Percentiles rank a stretch among this genome's conserved stretches.
These are phyloP conservation scores for Nanorana parkeri DNA, from an alignment of 2,113 vertebrate species.

Conservation along the genomic window DNA sequence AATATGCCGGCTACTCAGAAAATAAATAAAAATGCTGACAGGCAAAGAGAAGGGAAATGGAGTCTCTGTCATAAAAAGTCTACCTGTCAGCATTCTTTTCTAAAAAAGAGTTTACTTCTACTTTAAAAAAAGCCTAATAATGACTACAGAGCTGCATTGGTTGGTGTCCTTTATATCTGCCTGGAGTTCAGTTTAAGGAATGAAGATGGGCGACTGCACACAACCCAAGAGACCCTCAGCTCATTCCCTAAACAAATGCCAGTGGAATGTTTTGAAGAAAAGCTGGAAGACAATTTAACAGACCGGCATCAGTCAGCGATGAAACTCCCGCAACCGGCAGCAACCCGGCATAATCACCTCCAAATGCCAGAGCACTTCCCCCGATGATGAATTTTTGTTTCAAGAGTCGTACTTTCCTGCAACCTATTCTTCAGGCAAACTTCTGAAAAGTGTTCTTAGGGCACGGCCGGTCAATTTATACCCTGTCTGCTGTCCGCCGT, in stretches of 20 bases:
- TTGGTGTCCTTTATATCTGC: too few species aligned
- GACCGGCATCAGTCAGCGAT: slow-evolving; percentile 19
- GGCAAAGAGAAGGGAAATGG: too few species aligned
- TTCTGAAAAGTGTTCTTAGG: background rate
- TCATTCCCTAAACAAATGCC: background rate
- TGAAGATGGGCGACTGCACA: too few species aligned
- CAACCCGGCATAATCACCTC: background rate
- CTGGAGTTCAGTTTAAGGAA: too few species aligned
- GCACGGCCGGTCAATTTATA: slow-evolving; percentile 14
- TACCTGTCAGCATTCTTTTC: too few species aligned
- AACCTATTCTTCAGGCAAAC: background rate
- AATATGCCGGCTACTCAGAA: too few species aligned
- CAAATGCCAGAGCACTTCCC: background rate
- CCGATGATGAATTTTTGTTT: slow-evolving; percentile 29
- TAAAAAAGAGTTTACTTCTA: too few species aligned
- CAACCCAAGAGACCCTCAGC: background rate
- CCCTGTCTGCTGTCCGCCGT: background rate
- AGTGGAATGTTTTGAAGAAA: background rate
- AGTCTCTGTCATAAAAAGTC: too few species aligned
- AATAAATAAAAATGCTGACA: too few species aligned
- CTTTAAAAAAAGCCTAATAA: too few species aligned
- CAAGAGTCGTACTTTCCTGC: background rate
- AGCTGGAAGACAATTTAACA: slow-evolving; percentile 1
- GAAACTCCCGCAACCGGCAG: background rate
- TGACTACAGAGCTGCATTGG: too few species aligned